These are phyloP conservation scores for Conomelus anceps DNA, from an alignment of 2,888 invertebrate genomes.

Conservation along the genomic window DNA sequence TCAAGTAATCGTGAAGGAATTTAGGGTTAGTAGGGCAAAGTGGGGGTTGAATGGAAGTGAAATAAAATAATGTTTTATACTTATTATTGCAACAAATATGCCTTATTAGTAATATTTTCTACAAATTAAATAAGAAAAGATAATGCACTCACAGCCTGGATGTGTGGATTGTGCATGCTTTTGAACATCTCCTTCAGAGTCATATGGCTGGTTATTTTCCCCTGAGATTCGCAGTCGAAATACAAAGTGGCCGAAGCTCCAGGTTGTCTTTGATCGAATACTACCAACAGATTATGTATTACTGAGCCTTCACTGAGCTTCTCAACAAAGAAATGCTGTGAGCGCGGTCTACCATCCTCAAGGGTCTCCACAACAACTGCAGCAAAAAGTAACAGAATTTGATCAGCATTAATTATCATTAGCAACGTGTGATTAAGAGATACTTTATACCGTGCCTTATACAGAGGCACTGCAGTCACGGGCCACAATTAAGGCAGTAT, in stretches of 20 bases:
- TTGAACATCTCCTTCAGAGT: conserved; percentile 52
- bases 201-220: conserved; percentile 54
- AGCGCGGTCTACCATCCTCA: conserved; percentile 50
- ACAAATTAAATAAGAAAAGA: too few relatives aligned
- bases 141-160: conserved; percentile 50
- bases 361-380: conserved; percentile 61
- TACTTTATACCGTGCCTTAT: too few relatives aligned
- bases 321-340: conserved; percentile 56
- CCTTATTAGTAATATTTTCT: too few relatives aligned
- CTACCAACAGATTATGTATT: conserved; percentile 51
- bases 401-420: not conserved
- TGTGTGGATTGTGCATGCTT: conserved; percentile 47
- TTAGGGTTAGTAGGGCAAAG: too few relatives aligned
- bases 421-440: not conserved
- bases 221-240: conserved; percentile 58
- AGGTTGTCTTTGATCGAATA: conserved; percentile 50
- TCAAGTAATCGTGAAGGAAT: too few relatives aligned
- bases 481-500: too few relatives aligned
- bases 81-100: too few relatives aligned
- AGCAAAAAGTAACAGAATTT: conserved; percentile 31
- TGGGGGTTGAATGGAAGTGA: too few relatives aligned
- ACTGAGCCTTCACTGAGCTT: conserved; percentile 49
- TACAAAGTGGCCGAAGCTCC: conserved; percentile 56
- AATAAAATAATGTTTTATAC: too few relatives aligned
- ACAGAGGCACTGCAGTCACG: too few relatives aligned